These are phyloP conservation scores for Tetramorium bicarinatum DNA, from an alignment of 2,888 invertebrate species.

Conservation along the genomic window DNA sequence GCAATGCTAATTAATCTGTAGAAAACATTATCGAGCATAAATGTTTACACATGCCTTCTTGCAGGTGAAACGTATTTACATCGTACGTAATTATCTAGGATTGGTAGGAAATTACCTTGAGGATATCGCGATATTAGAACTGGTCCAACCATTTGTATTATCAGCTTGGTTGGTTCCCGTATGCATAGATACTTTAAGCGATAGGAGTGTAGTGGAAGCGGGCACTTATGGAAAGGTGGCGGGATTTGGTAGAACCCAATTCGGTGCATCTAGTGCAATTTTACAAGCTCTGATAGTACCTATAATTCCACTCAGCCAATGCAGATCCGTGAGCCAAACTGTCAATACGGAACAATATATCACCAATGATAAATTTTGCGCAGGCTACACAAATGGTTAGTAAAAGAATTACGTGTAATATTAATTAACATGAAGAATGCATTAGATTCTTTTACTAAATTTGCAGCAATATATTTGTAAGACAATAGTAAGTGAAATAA, in stretches of 20 bases:
- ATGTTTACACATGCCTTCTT: slow-evolving; percentile 52
- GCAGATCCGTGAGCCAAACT: slow-evolving; percentile 71
- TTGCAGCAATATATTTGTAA: background rate
- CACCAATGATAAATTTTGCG: slow-evolving; percentile 85
- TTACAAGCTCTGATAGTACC: slow-evolving; percentile 82
- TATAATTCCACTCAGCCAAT: slow-evolving; percentile 74
- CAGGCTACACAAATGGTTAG: slow-evolving; percentile 85
- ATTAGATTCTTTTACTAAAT: background rate
- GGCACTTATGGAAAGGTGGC: slow-evolving; percentile 82
- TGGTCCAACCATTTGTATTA: slow-evolving; percentile 76
- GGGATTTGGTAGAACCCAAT: slow-evolving; percentile 83
- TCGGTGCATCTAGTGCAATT: slow-evolving; percentile 76
- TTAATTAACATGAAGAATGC: background rate
- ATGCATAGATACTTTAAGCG: slow-evolving; percentile 79
- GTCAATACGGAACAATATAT: slow-evolving; percentile 76
- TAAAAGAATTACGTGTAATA: slow-evolving; percentile 23
- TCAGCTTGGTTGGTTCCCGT: slow-evolving; percentile 78
- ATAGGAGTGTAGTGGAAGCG: slow-evolving; percentile 72
- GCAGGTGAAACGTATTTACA: slow-evolving; percentile 81
- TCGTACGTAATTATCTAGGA: slow-evolving; percentile 80
- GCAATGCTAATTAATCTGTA: background rate
- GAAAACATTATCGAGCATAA: background rate
- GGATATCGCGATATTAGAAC: slow-evolving; percentile 82
- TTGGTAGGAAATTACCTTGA: slow-evolving; percentile 79
- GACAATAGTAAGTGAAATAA: too few relatives aligned